Conservation (phyloP, 2,113 vertebrate species). For the Pterocles burchelli region DNA sequence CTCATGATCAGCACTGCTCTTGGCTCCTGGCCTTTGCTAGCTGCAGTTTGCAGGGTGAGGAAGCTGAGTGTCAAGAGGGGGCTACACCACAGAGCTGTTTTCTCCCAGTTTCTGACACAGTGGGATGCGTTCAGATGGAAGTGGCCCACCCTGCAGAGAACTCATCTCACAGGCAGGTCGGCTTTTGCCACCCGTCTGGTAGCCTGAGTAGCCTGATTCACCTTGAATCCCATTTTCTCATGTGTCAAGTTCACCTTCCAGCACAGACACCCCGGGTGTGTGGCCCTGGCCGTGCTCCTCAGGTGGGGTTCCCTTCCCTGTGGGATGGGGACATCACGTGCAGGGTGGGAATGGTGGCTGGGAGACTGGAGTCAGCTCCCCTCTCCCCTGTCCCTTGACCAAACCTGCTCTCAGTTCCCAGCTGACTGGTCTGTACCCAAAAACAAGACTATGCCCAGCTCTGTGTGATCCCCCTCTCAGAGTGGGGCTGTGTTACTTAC, state of each 20-base stretch:
- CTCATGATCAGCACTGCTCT: neutral
- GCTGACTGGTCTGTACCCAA: neutral
- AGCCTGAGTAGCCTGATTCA: neutral
- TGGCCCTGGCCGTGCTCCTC: neutral
- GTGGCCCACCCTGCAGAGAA: neutral
- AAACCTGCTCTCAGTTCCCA: neutral
- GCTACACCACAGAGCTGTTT: neutral
- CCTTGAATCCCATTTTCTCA: neutral
- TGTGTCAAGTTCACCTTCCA: neutral
- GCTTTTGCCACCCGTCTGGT: neutral
- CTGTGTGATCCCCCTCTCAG: neutral
- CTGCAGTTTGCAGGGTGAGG: neutral
- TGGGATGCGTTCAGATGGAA: neutral
- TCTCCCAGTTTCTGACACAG: neutral
- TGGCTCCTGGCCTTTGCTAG: slow-evolving; percentile 30
- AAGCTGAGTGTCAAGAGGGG: neutral
- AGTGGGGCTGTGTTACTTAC: neutral
- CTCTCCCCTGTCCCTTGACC: neutral
- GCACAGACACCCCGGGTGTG: neutral
- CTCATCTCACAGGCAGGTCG: neutral
- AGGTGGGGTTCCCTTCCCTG: neutral
- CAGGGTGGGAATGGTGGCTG: neutral
- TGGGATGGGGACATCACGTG: neutral
- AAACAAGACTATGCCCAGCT: neutral
- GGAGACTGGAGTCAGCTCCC: neutral